phyloP scores from a whole-genome alignment of 2,888 invertebrate genomes.

The Clivina fossor region DNA sequence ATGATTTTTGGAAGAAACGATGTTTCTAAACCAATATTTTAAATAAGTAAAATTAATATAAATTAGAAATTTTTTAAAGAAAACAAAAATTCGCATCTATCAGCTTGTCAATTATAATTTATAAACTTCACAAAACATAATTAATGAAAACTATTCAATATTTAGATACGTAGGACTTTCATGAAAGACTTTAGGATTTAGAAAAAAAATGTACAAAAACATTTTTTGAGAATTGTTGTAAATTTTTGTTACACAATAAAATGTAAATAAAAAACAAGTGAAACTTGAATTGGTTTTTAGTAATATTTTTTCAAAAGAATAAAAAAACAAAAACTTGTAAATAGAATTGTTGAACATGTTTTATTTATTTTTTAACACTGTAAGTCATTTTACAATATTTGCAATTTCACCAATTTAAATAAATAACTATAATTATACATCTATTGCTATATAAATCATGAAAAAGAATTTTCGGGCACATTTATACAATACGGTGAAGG shows the following conservation, averaged over 20 bases:
- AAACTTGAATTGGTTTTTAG: conserved; percentile 14
- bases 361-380: conserved; percentile 16
- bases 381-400: conserved; percentile 14
- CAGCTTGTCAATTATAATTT: conserved; percentile 30
- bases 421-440: background rate
- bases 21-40: too few relatives aligned
- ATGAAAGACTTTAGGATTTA: conserved; percentile 13
- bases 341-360: conserved; percentile 22
- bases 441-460: background rate
- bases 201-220: conserved; percentile 12
- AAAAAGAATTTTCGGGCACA: conserved; percentile 8
- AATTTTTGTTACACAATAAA: conserved; percentile 17
- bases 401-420: conserved; percentile 11
- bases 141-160: background rate
- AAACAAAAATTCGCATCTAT: background rate
- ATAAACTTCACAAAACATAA: conserved; percentile 21
- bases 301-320: too few relatives aligned
- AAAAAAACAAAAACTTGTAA: conserved; percentile 13
- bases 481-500: conserved; percentile 16
- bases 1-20: too few relatives aligned
- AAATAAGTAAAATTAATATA: too few relatives aligned
- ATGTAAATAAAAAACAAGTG: conserved; percentile 24
- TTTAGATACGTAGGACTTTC: conserved; percentile 8
- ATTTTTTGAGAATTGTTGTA: conserved; percentile 14
- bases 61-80: background rate